Base-by-base conservation (phyloP, 64 coral and sea anemone genomes). In the Actinia tenebrosa region DNA sequence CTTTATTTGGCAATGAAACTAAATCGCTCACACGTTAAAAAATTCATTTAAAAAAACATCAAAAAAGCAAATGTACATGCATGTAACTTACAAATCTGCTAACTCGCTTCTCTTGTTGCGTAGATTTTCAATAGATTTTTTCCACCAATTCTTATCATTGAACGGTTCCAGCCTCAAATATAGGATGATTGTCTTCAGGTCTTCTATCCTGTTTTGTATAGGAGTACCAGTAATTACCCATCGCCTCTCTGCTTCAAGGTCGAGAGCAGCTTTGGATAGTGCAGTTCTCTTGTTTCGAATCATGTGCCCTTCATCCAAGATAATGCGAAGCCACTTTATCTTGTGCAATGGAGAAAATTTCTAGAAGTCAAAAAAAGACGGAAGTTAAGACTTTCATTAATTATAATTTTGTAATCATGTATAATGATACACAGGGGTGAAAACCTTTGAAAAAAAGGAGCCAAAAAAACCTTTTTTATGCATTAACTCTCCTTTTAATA, bases 191-290 rank as follows among this genome's bases (percentile, higher is more conserved):
- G 91, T 90, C 84, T 89, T 88, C 68, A 93, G 60, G 60, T 96
- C 94, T 26, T 93, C 94, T 16, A 86, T 54, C 16, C 94, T 86
- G 72, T 96, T 96, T 58, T 96, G 94, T 88, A 96, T 96, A 62
- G 94, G 94, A 42, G 94, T 96, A 19, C 94, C 94, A 58, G 94
- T 93, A 10, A 96, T 53, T 3, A 89, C 91, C 91, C 91, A 92
- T 26, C 91, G 80, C 16, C 91, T 79, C 18, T 63, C 56, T 22
- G 79, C 91, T 54, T 23, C 82, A 37, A 92, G 37, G 25, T 89
- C 82, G 20, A 88, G 43, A 86, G 85, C 87, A 30, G 91, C 62
- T 78, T 92, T 92, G 43, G 91, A 87, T 7, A 84, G 20, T 0
- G 18, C 22, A 5, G 91, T 92, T 79, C 84, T 56, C 13, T 77